Evolutionary conservation across 2,797 vertebrate species (phyloP).

Genomic region (Danio jaintianensis): DNA sequence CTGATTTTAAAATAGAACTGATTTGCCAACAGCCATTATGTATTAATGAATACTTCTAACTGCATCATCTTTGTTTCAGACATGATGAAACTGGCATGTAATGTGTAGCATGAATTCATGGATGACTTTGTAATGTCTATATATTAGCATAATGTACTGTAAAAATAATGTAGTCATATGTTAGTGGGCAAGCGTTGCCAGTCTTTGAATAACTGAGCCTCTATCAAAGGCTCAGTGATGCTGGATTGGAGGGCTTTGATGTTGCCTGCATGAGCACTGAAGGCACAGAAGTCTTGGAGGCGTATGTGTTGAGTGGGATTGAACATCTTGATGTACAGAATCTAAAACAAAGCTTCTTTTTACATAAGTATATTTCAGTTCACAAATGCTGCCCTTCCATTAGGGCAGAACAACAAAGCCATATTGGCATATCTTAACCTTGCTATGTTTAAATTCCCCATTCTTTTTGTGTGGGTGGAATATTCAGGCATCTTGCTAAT

Average conservation of each 20-base stretch:
- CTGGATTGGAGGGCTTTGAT: conserved; percentile 44
- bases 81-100: conserved; percentile 55
- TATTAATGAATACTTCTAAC: conserved; percentile 28
- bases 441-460: conserved; percentile 17
- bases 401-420: conserved; percentile 24
- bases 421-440: conserved; percentile 53
- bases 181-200: conserved; percentile 20
- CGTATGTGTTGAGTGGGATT: conserved; percentile 42
- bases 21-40: conserved; percentile 3
- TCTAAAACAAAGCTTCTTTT: conserved; percentile 50
- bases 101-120: conserved; percentile 24
- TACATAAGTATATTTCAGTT: conserved; percentile 12
- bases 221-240: conserved; percentile 26
- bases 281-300: conserved; percentile 38
- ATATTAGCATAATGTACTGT: conserved; percentile 46
- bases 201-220: conserved; percentile 16
- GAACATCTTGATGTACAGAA: conserved; percentile 17
- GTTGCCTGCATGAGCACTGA: conserved; percentile 22
- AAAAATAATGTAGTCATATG: conserved; percentile 24
- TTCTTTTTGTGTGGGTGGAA: conserved; percentile 46
- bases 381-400: conserved; percentile 34
- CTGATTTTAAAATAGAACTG: not conserved
- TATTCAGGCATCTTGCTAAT: conserved; percentile 19
- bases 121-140: conserved; percentile 17
- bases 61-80: conserved; percentile 40